phyloP scores from a whole-genome alignment of 2,113 vertebrate species.

The Microcebus jonahi region DNA sequence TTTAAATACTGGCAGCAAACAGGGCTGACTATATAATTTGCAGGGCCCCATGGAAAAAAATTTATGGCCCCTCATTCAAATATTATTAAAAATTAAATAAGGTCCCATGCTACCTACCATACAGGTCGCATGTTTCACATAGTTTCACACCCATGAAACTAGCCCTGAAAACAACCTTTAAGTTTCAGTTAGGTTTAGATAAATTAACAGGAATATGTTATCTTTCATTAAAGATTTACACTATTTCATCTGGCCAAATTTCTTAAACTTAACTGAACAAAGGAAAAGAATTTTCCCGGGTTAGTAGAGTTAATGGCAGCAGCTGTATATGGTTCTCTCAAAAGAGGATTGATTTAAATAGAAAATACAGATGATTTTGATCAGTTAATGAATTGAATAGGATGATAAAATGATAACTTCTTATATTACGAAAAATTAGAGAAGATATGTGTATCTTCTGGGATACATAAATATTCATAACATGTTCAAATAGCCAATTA shows the following conservation, averaged over 20 bases:
- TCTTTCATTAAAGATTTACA: background rate
- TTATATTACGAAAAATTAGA: background rate
- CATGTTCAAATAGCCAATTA: background rate
- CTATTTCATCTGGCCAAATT: background rate
- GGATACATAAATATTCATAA: background rate
- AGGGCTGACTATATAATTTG: background rate
- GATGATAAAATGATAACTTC: background rate
- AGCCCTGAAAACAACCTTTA: background rate
- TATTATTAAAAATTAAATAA: background rate
- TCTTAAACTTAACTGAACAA: conserved; percentile 15
- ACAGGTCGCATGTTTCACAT: background rate
- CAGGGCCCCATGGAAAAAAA: background rate
- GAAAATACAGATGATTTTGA: conserved; percentile 14
- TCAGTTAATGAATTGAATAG: background rate
- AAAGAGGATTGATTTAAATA: background rate
- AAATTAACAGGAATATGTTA: background rate
- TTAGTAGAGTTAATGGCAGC: background rate
- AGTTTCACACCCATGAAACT: background rate
- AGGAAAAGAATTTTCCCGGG: background rate
- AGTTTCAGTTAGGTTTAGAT: conserved; percentile 16
- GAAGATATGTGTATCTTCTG: background rate
- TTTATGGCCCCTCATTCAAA: background rate
- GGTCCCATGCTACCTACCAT: no score
- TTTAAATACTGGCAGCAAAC: background rate
- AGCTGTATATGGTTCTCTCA: background rate